These are phyloP conservation scores for Caenorhabditis tropicalis DNA, from an alignment of 1,140 invertebrate species.

Conservation along the genomic window DNA sequence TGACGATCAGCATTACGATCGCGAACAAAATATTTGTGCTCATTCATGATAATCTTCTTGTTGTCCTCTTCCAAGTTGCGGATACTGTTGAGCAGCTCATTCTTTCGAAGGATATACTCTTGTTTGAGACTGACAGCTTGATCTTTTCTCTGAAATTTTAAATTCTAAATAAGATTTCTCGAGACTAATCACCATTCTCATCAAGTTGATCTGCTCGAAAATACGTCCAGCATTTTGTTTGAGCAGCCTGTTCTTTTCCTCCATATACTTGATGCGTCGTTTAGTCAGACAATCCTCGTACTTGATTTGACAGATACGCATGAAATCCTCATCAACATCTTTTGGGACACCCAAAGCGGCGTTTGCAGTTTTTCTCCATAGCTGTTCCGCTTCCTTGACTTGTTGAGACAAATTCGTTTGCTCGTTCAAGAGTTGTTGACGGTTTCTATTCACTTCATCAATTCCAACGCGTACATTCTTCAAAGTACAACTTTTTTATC, in stretches of 20 bases:
- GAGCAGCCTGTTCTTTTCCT: not conserved
- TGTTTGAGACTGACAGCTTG: not conserved
- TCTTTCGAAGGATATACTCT: not conserved
- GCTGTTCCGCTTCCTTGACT: conserved; percentile 7
- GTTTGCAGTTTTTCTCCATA: not conserved
- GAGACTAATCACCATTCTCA: not conserved
- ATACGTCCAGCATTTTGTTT: conserved; percentile 7
- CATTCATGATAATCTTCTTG: conserved; percentile 27
- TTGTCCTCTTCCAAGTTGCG: conserved; percentile 21
- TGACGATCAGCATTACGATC: conserved; percentile 15
- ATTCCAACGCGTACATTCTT: not conserved
- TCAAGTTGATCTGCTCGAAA: conserved; percentile 17
- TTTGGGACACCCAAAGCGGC: conserved; percentile 13
- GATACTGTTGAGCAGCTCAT: not conserved
- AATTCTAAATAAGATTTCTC: not conserved
- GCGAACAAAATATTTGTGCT: conserved; percentile 8
- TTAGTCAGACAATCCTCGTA: not conserved
- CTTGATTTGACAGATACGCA: not conserved
- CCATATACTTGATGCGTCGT: conserved; percentile 21
- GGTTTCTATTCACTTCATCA: conserved; percentile 2
- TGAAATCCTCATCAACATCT: conserved; percentile 11
- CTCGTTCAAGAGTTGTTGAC: not conserved
- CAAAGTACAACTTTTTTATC: not conserved
- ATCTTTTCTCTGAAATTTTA: not conserved
- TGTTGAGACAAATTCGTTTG: not conserved